Conservation (phyloP, 2,113 vertebrate species). For the Nesogale talazaci region DNA sequence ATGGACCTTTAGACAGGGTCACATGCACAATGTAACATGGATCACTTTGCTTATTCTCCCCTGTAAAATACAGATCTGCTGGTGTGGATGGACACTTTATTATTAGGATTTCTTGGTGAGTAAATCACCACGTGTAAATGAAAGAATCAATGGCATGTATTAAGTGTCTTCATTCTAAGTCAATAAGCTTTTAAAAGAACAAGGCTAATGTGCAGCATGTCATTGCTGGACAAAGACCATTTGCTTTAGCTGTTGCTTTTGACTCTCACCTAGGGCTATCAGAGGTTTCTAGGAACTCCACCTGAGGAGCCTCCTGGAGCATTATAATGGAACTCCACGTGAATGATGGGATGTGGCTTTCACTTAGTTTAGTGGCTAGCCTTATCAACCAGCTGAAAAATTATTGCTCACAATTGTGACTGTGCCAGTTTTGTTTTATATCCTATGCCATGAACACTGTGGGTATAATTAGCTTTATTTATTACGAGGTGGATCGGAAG, state of each 20-base stretch:
- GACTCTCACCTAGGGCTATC: slow-evolving; percentile 23
- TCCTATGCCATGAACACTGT: slow-evolving; percentile 17
- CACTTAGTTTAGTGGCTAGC: slow-evolving; percentile 46
- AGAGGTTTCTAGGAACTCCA: slow-evolving; percentile 11
- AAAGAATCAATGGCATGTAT: slow-evolving; percentile 68
- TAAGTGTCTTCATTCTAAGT: slow-evolving; percentile 56
- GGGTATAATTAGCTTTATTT: slow-evolving; percentile 74
- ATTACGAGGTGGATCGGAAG: slow-evolving; percentile 58
- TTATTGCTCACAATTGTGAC: slow-evolving; percentile 61
- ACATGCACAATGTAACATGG: slow-evolving; percentile 75
- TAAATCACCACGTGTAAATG: slow-evolving; percentile 81
- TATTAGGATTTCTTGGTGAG: slow-evolving; percentile 79
- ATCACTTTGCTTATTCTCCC: slow-evolving; percentile 88
- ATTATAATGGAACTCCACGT: slow-evolving; percentile 44
- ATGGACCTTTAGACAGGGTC: slow-evolving; percentile 83
- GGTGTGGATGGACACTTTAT: slow-evolving; percentile 81
- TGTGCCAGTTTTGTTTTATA: slow-evolving; percentile 66
- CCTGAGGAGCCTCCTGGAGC: neutral
- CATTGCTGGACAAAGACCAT: slow-evolving; percentile 35
- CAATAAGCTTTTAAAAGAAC: slow-evolving; percentile 65
- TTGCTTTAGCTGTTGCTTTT: slow-evolving; percentile 56
- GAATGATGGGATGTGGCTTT: neutral
- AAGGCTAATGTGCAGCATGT: neutral
- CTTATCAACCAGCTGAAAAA: slow-evolving; percentile 70
- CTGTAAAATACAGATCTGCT: slow-evolving; percentile 85